Base-by-base conservation (phyloP, 35 echinoderm and acorn worm species). In the Strongylocentrotus purpuratus region DNA sequence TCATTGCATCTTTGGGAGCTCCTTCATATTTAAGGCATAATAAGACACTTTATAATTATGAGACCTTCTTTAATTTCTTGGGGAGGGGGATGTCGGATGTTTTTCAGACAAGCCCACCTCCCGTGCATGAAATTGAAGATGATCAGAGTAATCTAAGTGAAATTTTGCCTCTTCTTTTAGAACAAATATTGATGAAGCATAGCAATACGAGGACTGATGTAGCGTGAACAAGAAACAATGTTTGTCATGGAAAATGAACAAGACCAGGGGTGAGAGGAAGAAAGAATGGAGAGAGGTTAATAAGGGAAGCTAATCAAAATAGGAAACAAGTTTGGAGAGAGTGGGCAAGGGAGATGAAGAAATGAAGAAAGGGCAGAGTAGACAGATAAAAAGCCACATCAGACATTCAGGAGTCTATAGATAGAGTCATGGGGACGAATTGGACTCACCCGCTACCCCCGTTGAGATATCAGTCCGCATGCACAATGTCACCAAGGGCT, bases 361-460 rank as follows among this genome's bases (percentile, higher is more conserved):
- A 78, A 78, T 78, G 65, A 78, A 78, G 65, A 78, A 78, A 78
- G 65, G 65, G 65, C 65, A n/a, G 22, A 78, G 65, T 28, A 78
- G 65, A 78, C 65, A 78, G 65, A 78, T 78, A 78, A 28, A 78
- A 78, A 28, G 65, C 22, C 65, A 28, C 65, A 78, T 78, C 65
- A 78, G 65, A 78, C 65, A 78, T 78, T 78, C 65, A n/a, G 65
- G 65, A 78, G 65, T 78, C 65, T 78, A 78, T 78, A 8, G 65
- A 78, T 78, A 78, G 65, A 78, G 65, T 78, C 65, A 78, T 78
- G 65, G 65, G 65, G 65, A 78, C 65, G 65, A 78, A 78, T 78
- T 28, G 65, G 65, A 78, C 65, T 78, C 65, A 78, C 65, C 65
- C 65, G 65, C 22, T 18, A 78, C 65, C 65, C 65, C 65, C 65